Evolutionary conservation across 2,797 vertebrate genomes (phyloP).

Genomic region (Sebastes hubbsi): DNA sequence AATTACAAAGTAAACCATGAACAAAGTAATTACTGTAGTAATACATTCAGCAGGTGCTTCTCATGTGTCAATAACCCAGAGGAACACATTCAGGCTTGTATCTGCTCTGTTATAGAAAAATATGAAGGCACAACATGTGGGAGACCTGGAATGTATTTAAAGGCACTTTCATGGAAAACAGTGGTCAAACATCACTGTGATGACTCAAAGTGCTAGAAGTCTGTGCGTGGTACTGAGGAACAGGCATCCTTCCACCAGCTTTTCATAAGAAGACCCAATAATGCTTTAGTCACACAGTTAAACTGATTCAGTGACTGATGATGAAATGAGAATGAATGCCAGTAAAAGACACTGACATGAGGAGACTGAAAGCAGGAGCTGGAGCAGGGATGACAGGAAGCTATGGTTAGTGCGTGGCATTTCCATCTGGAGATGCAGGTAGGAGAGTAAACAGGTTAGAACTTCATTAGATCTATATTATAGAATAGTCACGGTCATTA

Average conservation of each 20-base stretch:
- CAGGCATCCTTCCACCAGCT: constrained; percentile 1
- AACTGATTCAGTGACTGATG: constrained; percentile 1
- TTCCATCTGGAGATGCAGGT: neutral
- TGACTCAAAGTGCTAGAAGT: constrained; percentile 51
- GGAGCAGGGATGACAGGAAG: neutral
- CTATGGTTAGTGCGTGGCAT: neutral
- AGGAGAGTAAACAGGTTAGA: neutral
- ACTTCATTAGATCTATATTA: neutral
- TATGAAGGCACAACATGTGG: constrained; percentile 76
- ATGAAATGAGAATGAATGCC: neutral
- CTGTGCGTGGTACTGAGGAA: constrained; percentile 11
- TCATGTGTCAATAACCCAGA: constrained; percentile 81
- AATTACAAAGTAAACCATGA: constrained; percentile 87
- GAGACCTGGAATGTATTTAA: constrained; percentile 89
- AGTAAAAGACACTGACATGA: constrained; percentile 23
- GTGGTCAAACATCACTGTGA: constrained; percentile 36
- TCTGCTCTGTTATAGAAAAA: constrained; percentile 36
- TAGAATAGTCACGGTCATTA: neutral
- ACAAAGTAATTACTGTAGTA: constrained; percentile 86
- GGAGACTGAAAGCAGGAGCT: neutral
- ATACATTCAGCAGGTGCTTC: constrained; percentile 87
- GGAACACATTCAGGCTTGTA: constrained; percentile 68
- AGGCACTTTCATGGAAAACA: constrained; percentile 83
- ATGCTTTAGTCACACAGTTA: neutral
- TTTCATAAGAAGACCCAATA: constrained; percentile 38